Base-by-base conservation (phyloP, 2,797 vertebrate species). In the Thunnus albacares region DNA sequence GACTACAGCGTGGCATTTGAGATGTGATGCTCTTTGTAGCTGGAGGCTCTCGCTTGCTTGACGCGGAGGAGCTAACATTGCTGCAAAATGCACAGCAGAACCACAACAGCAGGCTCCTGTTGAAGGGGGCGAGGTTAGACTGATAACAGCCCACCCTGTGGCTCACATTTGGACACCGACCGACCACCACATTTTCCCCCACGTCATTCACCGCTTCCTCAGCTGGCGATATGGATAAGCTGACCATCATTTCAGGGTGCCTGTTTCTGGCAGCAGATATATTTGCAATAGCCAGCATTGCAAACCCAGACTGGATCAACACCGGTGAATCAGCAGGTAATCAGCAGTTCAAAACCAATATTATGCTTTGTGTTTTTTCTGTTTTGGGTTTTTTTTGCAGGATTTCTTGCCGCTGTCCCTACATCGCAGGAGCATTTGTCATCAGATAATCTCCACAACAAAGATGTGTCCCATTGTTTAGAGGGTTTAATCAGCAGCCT, bases 291-390 rank as follows among this genome's bases (percentile, higher is more conserved):
- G 98, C 98, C 90, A 99, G 98, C 94, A 97, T 99, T 92, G 98
- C 97, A 75, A 99, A 99, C 93, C 98, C 98, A 63, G 98, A 99
- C 96, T 99, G 98, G 98, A 98, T 99, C 96, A 99, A 99, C 97
- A 99, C 98, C 52, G 98, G 98, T 83, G 97, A 98, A 94, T 98
- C 98, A 81, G 97, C 97, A 94, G 98, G 98, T 98, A 95, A 96
- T 0, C 41, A 51, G 43, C n/a, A 6, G 13, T 41, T 49, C 13
- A 28, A 24, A 57, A 38, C 13, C n/a, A 5, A 60, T 59, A 1
- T 47, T 26, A 2, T 66, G 26, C 56, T 57, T 52, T 75, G 24
- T 77, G 43, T 52, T 26, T 35, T 49, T 15, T 17, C 9, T 49
- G 18, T 41, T 6, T 4, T 24, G 24, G 24, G 1, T 33, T 28